Conservation (phyloP, 2,797 vertebrate species). For the Cyclura pinguis region DNA sequence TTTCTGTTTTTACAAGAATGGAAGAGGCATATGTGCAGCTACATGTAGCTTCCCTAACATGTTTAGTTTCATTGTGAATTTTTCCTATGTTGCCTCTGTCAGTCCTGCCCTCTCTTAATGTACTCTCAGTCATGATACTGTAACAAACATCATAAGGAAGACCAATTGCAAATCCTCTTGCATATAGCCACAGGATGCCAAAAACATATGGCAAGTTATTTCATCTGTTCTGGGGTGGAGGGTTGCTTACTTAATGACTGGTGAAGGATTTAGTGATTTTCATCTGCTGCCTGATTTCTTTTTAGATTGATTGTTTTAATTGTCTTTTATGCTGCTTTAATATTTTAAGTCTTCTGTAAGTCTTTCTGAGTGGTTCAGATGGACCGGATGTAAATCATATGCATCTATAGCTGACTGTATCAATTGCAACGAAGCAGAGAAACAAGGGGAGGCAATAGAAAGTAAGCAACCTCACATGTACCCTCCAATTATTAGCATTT, state of each 20-base stretch:
- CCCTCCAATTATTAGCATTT: background rate
- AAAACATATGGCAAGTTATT: constrained; percentile 9
- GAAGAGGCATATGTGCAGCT: background rate
- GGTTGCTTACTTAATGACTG: constrained; percentile 8
- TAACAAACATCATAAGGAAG: background rate
- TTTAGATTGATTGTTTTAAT: background rate
- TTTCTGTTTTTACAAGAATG: background rate
- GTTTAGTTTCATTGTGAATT: background rate
- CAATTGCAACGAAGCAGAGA: background rate
- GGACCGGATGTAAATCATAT: background rate
- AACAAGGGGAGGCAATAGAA: background rate
- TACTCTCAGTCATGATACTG: background rate
- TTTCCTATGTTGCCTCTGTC: background rate
- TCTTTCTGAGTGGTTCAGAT: background rate
- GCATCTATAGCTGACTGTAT: background rate
- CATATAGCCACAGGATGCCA: background rate
- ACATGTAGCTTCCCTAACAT: background rate
- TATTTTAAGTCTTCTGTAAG: constrained; percentile 17
- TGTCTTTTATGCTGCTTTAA: constrained; percentile 26
- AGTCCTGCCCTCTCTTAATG: background rate
- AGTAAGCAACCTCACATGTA: background rate
- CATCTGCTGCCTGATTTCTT: background rate
- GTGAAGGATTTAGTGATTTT: constrained; percentile 9
- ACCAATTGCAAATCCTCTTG: background rate
- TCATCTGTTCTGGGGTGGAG: background rate